Conservation (phyloP, 2,888 invertebrate species). For the Pollenia angustigena region DNA sequence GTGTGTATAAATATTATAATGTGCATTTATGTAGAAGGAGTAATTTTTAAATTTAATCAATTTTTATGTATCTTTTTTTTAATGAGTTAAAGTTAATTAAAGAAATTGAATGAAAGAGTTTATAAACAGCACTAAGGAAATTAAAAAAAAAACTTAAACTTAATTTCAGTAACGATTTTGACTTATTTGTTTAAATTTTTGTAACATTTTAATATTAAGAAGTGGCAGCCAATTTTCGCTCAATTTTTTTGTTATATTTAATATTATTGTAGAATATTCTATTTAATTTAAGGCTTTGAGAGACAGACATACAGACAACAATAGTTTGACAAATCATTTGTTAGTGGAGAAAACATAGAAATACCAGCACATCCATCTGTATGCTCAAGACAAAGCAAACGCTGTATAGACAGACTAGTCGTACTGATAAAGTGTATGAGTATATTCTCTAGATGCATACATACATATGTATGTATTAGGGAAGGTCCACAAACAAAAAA, state of each 20-base stretch:
- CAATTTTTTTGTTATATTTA: not conserved
- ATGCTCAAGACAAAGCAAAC: not conserved
- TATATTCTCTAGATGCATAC: too few relatives aligned
- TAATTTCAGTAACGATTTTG: not conserved
- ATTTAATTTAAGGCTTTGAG: slow-evolving; percentile 2
- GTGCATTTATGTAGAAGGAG: too few relatives aligned
- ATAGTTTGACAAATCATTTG: slow-evolving; percentile 31
- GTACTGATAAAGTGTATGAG: not conserved
- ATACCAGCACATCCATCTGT: not conserved
- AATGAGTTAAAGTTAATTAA: not conserved
- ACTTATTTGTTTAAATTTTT: not conserved
- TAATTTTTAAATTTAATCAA: too few relatives aligned
- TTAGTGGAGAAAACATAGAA: slow-evolving; percentile 26
- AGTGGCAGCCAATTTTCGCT: too few relatives aligned
- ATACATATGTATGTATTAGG: not conserved
- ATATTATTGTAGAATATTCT: not conserved
- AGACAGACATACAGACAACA: slow-evolving; percentile 16
- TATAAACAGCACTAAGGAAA: not conserved
- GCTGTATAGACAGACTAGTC: not conserved
- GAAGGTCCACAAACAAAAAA: too few relatives aligned
- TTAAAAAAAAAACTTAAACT: not conserved
- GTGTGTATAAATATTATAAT: too few relatives aligned
- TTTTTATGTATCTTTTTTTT: too few relatives aligned
- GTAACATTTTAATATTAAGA: too few relatives aligned
- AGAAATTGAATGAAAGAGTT: not conserved